Evolutionary conservation across 2,888 invertebrate species (phyloP), one percentile per base, ranked within the genome.

Genomic region (Scaeva pyrastri): DNA sequence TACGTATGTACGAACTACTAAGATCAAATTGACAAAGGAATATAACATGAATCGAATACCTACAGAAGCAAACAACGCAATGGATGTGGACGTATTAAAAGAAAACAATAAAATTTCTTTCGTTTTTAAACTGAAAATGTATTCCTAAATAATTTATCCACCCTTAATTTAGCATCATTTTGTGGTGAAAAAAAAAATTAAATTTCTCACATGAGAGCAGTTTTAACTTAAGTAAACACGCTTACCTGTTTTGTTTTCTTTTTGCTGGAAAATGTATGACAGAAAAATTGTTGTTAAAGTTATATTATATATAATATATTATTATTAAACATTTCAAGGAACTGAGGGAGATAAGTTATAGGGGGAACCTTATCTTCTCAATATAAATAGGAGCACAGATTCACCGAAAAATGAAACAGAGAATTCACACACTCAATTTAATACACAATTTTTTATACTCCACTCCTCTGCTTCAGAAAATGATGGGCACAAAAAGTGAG

Each of bases 261-360:
- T 68, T 58, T 48, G 4, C 23, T 52, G 5, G 0, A 39, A 52
- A n/a, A 23, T 52, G 23, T 14, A 23, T 26, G 31, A 52, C 7
- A 5, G 52, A 26, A 52, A 14, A 52, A 26, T 52, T 60, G 50
- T 4, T 39, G 19, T 70, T 11, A 26, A 23, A 19, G n/a, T n/a
- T n/a, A n/a, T n/a, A n/a, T n/a, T n/a, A n/a, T n/a, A n/a, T n/a
- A n/a, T n/a, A n/a, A n/a, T n/a, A n/a, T n/a, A n/a, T n/a, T n/a
- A 39, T 56, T 7, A 39, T 36, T 50, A 14, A 48, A 77, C 10
- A 68, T 45, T 62, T 62, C 12, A 23, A 71, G 71, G 71, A 77
- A 71, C 77, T 11, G 10, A 70, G 19, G 62, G 60, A 60, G 41
- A 50, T 39, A 16, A 11, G 12, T 2, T 10, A 16, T 36, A 16